Evolutionary conservation across 1,140 invertebrate species (phyloP), one percentile per base, ranked within the genome.

Genomic region (Archegozetes longisetosus): DNA sequence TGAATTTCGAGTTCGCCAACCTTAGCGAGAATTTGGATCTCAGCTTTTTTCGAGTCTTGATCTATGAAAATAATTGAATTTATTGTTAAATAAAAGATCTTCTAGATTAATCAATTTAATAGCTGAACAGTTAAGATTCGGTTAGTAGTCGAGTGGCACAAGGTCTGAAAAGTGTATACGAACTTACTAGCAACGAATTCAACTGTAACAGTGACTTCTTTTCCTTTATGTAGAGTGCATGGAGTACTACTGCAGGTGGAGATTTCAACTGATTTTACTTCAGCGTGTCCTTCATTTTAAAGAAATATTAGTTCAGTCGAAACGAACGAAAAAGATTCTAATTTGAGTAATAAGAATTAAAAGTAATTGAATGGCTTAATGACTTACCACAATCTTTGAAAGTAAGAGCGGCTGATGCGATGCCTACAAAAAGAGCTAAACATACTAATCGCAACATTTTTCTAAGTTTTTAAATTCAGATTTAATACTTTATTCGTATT

Each of bases 341-440:
- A 2, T 22, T 27, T n/a, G 14, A 46, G 12, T 32, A 23, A 53
- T 27, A 22, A 22, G 6, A 32, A 48, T 6, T 55, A 29, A 55
- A 22, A n/a, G 6, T 40, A 40, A 40, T 58, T n/a, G n/a, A n/a
- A n/a, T n/a, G n/a, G n/a, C n/a, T n/a, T n/a, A n/a, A 23, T 58
- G 13, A 25, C 14, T 3, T 58, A 58, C 57, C 57, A 22, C 57
- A 58, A 25, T 58, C 57, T 12, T n/a, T 22, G 22, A 50, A 58
- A 20, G n/a, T 9, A 22, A 58, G 49, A 23, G 26, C 27, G 17
- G 17, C 48, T 23, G n/a, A 20, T 12, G 57, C 46, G 13, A 29
- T 47, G 1, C 20, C 48, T n/a, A 28, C 46, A 49, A 53, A 17
- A 13, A 58, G 51, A 27, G 29, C 22, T 49, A 51, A 22, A 14